These are phyloP conservation scores for Keiferia lycopersicella DNA, from an alignment of 2,888 invertebrate genomes.

Conservation along the genomic window DNA sequence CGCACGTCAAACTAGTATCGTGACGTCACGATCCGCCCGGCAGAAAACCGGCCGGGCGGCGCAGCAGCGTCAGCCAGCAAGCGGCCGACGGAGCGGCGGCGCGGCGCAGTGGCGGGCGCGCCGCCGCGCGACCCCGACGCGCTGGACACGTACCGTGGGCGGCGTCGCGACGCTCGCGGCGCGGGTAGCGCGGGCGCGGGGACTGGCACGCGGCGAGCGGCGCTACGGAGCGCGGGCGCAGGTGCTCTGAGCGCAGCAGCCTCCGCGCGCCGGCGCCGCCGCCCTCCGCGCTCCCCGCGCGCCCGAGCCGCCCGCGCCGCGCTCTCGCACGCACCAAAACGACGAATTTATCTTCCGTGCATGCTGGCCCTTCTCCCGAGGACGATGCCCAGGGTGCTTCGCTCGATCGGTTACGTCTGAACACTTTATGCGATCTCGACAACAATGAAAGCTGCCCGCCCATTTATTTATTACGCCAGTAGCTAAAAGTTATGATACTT, in stretches of 20 bases:
- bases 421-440: conserved; percentile 29
- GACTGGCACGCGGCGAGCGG: conserved; percentile 77
- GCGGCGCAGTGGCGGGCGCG: conserved; percentile 64
- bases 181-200: conserved; percentile 65
- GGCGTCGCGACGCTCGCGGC: conserved; percentile 70
- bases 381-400: conserved; percentile 63
- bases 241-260: conserved; percentile 87
- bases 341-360: conserved; percentile 79
- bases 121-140: conserved; percentile 78
- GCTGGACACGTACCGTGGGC: conserved; percentile 76
- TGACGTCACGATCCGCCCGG: conserved; percentile 79
- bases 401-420: conserved; percentile 9
- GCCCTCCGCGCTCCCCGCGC: conserved; percentile 75
- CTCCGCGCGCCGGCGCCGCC: conserved; percentile 82
- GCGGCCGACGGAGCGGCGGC: conserved; percentile 43
- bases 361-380: conserved; percentile 72
- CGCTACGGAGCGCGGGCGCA: conserved; percentile 83
- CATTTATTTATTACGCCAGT: background rate
- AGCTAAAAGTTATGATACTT: background rate
- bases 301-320: conserved; percentile 53
- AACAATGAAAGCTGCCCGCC: background rate
- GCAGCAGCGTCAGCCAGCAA: conserved; percentile 59
- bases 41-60: conserved; percentile 74
- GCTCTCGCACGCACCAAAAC: conserved; percentile 76
- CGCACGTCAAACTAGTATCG: conserved; percentile 78